Base-by-base conservation (phyloP, 2,888 invertebrate species). In the Drosophila tanythrix region DNA sequence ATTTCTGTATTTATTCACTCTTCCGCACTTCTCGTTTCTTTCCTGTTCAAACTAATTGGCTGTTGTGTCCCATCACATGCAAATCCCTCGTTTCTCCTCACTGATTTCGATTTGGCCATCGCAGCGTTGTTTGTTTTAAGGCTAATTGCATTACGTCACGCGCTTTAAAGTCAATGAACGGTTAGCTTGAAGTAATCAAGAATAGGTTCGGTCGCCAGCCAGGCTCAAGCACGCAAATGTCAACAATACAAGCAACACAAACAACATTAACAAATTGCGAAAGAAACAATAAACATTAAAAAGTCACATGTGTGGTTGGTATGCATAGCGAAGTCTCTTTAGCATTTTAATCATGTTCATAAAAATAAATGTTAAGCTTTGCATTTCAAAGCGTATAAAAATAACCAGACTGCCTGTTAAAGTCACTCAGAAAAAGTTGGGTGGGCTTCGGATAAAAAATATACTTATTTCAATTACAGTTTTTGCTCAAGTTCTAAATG, bases 101-200 rank as follows among this genome's bases (percentile, higher is more conserved):
- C 78, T 70, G 79, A 81, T 74, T 79, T 74, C 63, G 67, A 77
- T 77, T 77, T 71, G 58, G 56, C 48, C 35, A 38, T 43, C 56
- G 13, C 21, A 40, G 55, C 38, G 56, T 46, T 56, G 29, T 46
- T 56, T 46, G 68, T 77, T 78, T 81, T 78, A 52, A 51, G 78
- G 89, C 90, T 85, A 90, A 85, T 85, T 90, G 85, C 89, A 72
- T 76, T 90, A 77, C 79, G 65, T 59, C 90, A 85, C 85, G 85
- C 78, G 87, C 70, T 90, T 88, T 76, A 86, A 88, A 90, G 90
- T 85, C 89, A 90, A 90, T 79, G 90, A 88, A 86, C 90, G 81
- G 21, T 57, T 55, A 36, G 64, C 61, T 52, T 4, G 36, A 60
- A 81, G 31, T 50, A 46, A 55, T 56, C 62, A 33, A 33, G 50